Base-by-base conservation (phyloP, 2,113 vertebrate species). In the Platycercus adscitus region DNA sequence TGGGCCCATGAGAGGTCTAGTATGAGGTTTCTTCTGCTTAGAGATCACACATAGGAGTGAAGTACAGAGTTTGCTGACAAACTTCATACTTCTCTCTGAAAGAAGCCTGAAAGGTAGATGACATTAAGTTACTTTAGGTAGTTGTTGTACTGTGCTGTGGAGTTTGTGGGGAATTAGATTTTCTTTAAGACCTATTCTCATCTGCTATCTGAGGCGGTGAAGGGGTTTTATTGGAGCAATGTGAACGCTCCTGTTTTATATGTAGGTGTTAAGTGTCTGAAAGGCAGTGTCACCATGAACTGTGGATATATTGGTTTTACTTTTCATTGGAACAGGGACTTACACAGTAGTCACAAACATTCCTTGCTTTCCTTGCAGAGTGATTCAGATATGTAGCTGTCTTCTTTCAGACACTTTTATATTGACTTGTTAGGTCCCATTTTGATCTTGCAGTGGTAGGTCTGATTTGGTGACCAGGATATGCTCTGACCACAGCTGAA, bases 21-120 rank as follows among this genome's bases (percentile, higher is more conserved):
- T 33, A 10, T 61, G 41, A 47, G 41, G 43, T 56, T 50, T 56
- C 50, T 86, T 21, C 37, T 39, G 49, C 60, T 81, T 46, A 18
- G 60, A 55, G 18, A 20, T 66, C 29, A 49, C 18, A 11, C 1
- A 0, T 26, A 20, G 8, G 64, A 71, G 13, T 31, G 9, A 63
- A 58, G 13, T 21, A 29, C 0, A 0, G 44, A 46, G 25, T 65
- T 91, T 3, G 4, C 18, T 53, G 33, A 18, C 1, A 1, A n/a
- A 7, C 33, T 80, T 68, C 33, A 5, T 77, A 6, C 16, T 28
- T 37, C 4, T 86, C 29, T 76, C 52, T 6, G 24, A 64, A 60
- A 66, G 50, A 82, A 63, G 23, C 47, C 89, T 10, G 47, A 60
- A 80, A 69, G 43, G 39, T 23, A 60, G 47, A 41, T 31, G 23